Evolutionary conservation across 2,113 vertebrate species (phyloP), one percentile per base, ranked within the genome.

Genomic region (Cyanoramphus novaezelandiae): DNA sequence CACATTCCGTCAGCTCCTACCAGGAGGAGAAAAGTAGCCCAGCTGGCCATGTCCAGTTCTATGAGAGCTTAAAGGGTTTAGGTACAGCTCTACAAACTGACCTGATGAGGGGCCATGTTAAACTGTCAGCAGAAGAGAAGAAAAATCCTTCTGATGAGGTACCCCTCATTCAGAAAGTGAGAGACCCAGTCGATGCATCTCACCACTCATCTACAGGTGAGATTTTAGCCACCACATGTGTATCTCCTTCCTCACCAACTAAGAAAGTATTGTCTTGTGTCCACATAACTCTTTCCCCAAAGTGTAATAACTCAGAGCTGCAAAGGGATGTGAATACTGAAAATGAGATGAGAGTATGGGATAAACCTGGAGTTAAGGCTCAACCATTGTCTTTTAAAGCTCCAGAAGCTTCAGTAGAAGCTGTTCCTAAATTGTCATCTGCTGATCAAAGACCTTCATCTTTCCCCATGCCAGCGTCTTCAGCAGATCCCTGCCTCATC

Each of bases 211-310:
- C 78, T 75, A 39, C 52, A 8, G 43, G 20, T 49, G 82, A 75
- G 10, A 21, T 52, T 74, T 80, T 60, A 7, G 7, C 90, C 21
- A 16, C 39, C 43, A 23, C 9, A 0, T 44, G 94, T 20, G 35
- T 49, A 13, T 62, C 86, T 59, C 82, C 93, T 69, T 35, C 94
- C 2, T 84, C 96, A 15, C 96, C 97, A 29, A 75, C 81, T 71
- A 98, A 69, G 92, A 98, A 95, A 70, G 96, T 91, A 24, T 68
- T 99, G 50, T 98, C 98, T 19, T 97, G 97, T 62, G 93, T 99
- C 91, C 98, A 95, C 57, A 96, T 99, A 84, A 98, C 97, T 29
- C 97, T 98, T 47, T 98, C 98, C 70, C 97, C 98, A 14, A 98
- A 98, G 96, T 87, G 23, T 35, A 7, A 25, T 23, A 75, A 21